These are phyloP conservation scores for Axea sp. DNA, from an alignment of 2,888 invertebrate genomes.

Conservation along the genomic window DNA sequence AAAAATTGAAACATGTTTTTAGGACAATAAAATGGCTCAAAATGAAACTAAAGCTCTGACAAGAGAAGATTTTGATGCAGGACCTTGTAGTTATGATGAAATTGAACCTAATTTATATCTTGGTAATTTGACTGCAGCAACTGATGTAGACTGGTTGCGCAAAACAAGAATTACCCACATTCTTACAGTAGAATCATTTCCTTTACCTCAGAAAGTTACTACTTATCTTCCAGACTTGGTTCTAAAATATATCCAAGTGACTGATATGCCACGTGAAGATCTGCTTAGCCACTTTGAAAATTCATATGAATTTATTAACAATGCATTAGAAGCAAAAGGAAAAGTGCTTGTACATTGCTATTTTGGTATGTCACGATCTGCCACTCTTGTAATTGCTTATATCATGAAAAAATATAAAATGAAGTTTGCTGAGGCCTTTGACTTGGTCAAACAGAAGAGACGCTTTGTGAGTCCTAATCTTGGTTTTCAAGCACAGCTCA, in stretches of 20 bases:
- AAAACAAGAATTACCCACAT: conserved; percentile 87
- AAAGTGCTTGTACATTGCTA: conserved; percentile 93
- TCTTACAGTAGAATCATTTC: conserved; percentile 91
- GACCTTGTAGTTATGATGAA: conserved; percentile 82
- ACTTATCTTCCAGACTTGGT: conserved; percentile 83
- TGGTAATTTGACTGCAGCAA: conserved; percentile 89
- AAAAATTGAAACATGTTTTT: background rate
- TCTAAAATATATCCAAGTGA: conserved; percentile 89
- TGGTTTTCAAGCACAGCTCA: conserved; percentile 89
- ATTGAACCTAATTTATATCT: conserved; percentile 82
- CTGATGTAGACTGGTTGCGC: conserved; percentile 85
- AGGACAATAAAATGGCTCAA: conserved; percentile 65
- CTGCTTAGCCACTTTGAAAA: conserved; percentile 89
- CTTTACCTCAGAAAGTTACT: conserved; percentile 87
- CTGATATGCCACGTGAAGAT: conserved; percentile 92
- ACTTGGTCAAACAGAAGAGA: conserved; percentile 85
- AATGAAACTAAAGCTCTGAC: conserved; percentile 65
- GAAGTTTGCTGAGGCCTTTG: conserved; percentile 86
- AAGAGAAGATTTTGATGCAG: conserved; percentile 81
- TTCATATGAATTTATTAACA: conserved; percentile 87
- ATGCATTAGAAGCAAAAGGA: conserved; percentile 83
- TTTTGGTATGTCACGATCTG: conserved; percentile 94
- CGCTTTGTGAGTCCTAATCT: conserved; percentile 81
- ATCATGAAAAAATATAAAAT: conserved; percentile 92
- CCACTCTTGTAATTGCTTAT: conserved; percentile 91